Evolutionary conservation across 2,888 invertebrate genomes (phyloP).

Genomic region (Clivina fossor): DNA sequence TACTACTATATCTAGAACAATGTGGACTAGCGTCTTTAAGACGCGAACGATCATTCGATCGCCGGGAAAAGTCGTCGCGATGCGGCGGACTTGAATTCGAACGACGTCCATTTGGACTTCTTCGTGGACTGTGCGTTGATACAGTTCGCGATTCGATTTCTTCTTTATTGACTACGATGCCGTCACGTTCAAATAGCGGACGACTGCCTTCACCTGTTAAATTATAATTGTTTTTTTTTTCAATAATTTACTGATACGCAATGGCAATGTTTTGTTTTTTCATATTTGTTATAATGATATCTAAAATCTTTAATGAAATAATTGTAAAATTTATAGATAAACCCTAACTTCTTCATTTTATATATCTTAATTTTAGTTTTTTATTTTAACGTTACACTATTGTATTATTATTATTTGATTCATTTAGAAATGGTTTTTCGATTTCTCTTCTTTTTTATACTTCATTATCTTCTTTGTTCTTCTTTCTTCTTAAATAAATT

Average conservation of each 20-base stretch:
- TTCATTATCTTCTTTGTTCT: neutral
- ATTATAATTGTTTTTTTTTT: no score
- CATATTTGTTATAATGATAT: no score
- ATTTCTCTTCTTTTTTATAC: neutral
- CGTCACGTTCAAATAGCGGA: conserved; percentile 26
- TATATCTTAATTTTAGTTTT: neutral
- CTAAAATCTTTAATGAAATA: no score
- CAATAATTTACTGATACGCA: no score
- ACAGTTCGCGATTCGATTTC: conserved; percentile 13
- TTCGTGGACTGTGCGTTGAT: conserved; percentile 10
- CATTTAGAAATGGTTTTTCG: neutral
- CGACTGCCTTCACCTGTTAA: conserved; percentile 30
- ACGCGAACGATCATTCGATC: conserved; percentile 10
- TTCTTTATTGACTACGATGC: conserved; percentile 25
- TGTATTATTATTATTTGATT: neutral
- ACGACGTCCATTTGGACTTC: conserved; percentile 6
- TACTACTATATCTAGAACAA: conserved; percentile 1
- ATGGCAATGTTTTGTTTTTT: no score
- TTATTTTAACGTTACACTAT: neutral
- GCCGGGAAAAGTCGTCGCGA: conserved; percentile 2
- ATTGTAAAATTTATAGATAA: neutral
- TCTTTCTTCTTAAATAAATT: neutral
- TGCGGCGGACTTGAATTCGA: conserved; percentile 3
- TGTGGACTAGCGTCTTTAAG: conserved; percentile 4
- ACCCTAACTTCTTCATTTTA: neutral